Base-by-base conservation (phyloP, 92 coral and sea anemone species). In the Paramuricea clavata region DNA sequence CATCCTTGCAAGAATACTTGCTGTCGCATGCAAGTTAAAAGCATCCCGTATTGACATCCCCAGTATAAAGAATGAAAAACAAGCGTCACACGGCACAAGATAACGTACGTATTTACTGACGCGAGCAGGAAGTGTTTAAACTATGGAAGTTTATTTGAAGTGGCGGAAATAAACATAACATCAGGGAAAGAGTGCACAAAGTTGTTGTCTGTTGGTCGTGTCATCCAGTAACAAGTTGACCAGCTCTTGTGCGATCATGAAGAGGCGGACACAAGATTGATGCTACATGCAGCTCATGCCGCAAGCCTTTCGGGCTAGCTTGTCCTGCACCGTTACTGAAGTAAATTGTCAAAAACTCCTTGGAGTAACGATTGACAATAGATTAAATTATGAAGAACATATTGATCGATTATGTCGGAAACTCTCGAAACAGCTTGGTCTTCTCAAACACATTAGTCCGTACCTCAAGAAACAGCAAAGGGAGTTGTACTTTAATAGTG, bases 41-140 rank as follows among this genome's bases (percentile, higher is more conserved):
- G 82, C 82, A 33, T 76, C 82, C 19, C 76, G 89, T 26, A 76
- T 92, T 36, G 95, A 92, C 82, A 76, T 74, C 12, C 19, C 19
- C 19, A 74, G 32, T 28, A 74, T 28, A 74, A 30, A 35, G 80
- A 74, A n/a, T n/a, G 65, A 76, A 54, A 52, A 76, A 54, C 76
- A 85, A 62, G 85, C 79, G 62, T 62, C 81, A 25, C 67, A 17
- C 6, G 82, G 82, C 82, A 21, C 36, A 76, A 49, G 36, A n/a
- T 33, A 76, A 33, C 68, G 68, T 76, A 11, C 82, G 82, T 76
- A 76, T 76, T 42, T 49, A 76, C 44, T 67, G 41, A 52, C 49
- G 28, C 13, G 68, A 76, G 49, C 68, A 76, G 82, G 47, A 76
- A 54, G 82, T 76, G 5, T 76, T 76, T 33, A 76, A 76, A 76